Percentiles rank a stretch among this genome's conserved stretches.
These are phyloP conservation scores for Sus scrofa DNA, from an alignment of 2,113 vertebrate genomes.

Conservation along the genomic window T2T-Sscrofa CM000812.6:35206001-35206500, in stretches of 20 bases:
- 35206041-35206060: neutral
- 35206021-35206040: neutral
- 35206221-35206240: neutral
- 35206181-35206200: neutral
- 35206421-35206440: neutral
- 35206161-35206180: neutral
- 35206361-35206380: neutral
- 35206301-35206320: neutral
- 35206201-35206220: neutral
- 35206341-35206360: neutral
- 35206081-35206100: neutral
- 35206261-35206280: neutral
- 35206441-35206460: neutral
- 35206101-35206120: neutral
- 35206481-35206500: neutral
- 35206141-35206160: neutral
- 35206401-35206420: neutral
- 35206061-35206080: neutral
- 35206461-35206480: neutral
- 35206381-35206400: neutral
- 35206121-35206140: neutral
- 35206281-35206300: neutral
- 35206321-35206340: neutral
- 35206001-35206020: constrained; percentile 14
- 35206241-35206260: neutral